phyloP scores from a whole-genome alignment of 1,140 invertebrate species.

The Vanessa tameamea region DNA sequence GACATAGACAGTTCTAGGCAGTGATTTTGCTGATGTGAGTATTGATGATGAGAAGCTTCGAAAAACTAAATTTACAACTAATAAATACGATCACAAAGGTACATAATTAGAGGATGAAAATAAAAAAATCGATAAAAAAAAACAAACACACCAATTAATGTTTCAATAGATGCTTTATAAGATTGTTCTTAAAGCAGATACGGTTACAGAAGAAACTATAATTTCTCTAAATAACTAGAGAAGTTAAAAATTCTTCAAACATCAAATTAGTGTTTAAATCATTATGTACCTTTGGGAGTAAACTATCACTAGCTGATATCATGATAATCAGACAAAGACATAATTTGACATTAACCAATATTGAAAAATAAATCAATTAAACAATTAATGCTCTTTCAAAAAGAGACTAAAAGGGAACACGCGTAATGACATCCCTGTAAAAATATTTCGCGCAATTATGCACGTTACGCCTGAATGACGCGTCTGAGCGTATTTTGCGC shows the following conservation, averaged over 20 bases:
- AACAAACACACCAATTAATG: neutral
- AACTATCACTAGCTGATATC: constrained; percentile 17
- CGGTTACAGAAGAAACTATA: neutral
- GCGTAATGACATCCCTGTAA: neutral
- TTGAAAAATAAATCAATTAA: neutral
- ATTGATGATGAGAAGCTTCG: constrained; percentile 57
- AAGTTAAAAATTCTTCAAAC: constrained; percentile 9
- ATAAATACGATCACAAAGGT: constrained; percentile 60
- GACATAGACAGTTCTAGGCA: constrained; percentile 60
- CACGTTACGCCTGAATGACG: too few species aligned
- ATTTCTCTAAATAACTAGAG: neutral
- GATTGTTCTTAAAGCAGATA: neutral
- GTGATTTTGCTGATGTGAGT: constrained; percentile 73
- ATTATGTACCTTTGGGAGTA: constrained; percentile 62
- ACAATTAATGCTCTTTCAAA: neutral
- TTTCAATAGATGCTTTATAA: neutral
- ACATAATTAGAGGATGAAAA: constrained; percentile 47
- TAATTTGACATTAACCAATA: neutral
- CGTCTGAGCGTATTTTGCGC: too few species aligned
- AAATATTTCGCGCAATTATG: neutral
- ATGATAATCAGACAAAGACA: constrained; percentile 13
- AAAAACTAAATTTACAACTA: constrained; percentile 51
- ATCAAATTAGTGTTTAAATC: constrained; percentile 12
- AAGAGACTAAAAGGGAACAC: neutral
- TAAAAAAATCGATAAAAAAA: neutral